phyloP scores from a whole-genome alignment of 2,113 vertebrate genomes.

The Puntigrus tetrazona region DNA sequence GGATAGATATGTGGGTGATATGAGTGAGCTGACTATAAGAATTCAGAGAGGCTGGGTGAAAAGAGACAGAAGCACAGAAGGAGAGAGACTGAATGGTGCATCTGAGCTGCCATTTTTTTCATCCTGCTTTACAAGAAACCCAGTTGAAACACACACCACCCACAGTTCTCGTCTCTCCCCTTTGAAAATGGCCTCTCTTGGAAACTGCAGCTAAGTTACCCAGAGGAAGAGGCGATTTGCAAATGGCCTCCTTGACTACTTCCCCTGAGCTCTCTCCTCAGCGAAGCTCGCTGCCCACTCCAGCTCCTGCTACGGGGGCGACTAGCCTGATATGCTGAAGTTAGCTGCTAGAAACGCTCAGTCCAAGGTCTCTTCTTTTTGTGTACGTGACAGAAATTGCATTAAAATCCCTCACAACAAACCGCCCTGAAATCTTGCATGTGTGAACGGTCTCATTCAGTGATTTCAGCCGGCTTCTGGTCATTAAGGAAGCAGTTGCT shows the following conservation, averaged over 20 bases:
- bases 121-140: slow-evolving; percentile 39
- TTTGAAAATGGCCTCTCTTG: slow-evolving; percentile 59
- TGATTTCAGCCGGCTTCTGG: not conserved
- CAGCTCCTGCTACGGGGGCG: slow-evolving; percentile 53
- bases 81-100: slow-evolving; percentile 39
- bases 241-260: slow-evolving; percentile 58
- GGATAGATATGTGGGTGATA: slow-evolving; percentile 54
- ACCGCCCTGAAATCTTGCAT: not conserved
- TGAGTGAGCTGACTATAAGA: slow-evolving; percentile 35
- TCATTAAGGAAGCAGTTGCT: not conserved
- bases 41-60: slow-evolving; percentile 35
- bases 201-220: slow-evolving; percentile 49
- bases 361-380: slow-evolving; percentile 35
- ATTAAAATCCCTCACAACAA: not conserved
- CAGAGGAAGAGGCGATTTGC: slow-evolving; percentile 58
- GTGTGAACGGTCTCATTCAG: not conserved
- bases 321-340: slow-evolving; percentile 53
- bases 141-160: slow-evolving; percentile 46
- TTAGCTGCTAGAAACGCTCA: slow-evolving; percentile 42
- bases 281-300: slow-evolving; percentile 52
- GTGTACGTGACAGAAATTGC: slow-evolving; percentile 23
- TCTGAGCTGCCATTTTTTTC: slow-evolving; percentile 50
- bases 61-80: slow-evolving; percentile 35
- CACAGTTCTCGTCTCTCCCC: slow-evolving; percentile 34
- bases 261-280: slow-evolving; percentile 60